Conservation (phyloP, 2,888 invertebrate genomes). For the Tiliacea citrago region DNA sequence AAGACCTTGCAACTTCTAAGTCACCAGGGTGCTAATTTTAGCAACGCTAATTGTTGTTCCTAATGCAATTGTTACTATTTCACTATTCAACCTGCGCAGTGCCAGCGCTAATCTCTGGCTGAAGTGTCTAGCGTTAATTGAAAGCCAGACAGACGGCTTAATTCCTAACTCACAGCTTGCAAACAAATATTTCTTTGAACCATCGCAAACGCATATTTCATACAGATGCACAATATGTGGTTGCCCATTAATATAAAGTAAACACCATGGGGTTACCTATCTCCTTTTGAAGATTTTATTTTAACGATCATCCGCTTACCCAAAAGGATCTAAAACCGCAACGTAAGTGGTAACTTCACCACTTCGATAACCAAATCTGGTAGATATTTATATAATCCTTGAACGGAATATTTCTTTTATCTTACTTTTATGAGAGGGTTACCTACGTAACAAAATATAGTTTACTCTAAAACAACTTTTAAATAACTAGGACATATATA, state of each 20-base stretch:
- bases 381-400: conserved; percentile 16
- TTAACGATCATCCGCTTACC: conserved; percentile 15
- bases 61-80: conserved; percentile 76
- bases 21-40: conserved; percentile 72
- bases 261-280: conserved; percentile 22
- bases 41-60: conserved; percentile 66
- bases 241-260: conserved; percentile 18
- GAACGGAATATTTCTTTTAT: conserved; percentile 13
- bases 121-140: conserved; percentile 79
- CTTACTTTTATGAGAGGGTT: not conserved
- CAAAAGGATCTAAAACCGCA: conserved; percentile 28
- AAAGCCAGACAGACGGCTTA: conserved; percentile 86
- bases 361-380: not conserved
- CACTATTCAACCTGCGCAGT: conserved; percentile 69
- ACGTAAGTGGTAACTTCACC: conserved; percentile 22
- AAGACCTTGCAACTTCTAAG: conserved; percentile 63
- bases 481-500: too few relatives aligned
- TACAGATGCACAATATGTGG: not conserved
- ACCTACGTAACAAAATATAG: not conserved
- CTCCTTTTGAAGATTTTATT: conserved; percentile 55
- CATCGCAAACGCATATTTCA: conserved; percentile 32
- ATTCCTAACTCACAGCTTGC: conserved; percentile 74
- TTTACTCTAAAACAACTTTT: conserved; percentile 9
- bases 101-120: conserved; percentile 68
- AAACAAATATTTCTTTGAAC: conserved; percentile 67